Percentiles rank a stretch among this genome's conserved stretches.
phyloP scores from a whole-genome alignment of 2,888 invertebrate genomes.

The Cistogaster globosa region DNA sequence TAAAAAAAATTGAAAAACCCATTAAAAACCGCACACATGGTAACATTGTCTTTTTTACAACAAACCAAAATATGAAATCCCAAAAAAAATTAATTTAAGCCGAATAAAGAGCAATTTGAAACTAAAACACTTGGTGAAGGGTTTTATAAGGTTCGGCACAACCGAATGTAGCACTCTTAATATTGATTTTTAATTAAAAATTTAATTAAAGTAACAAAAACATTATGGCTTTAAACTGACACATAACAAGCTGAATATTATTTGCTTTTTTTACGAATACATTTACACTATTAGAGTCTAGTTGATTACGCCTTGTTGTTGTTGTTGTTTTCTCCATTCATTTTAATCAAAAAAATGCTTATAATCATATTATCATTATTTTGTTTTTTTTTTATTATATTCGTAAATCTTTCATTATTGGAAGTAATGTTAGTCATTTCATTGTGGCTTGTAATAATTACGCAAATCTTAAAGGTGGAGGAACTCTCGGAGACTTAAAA shows the following conservation, averaged over 20 bases:
- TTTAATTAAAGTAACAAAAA: neutral
- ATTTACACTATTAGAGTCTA: too few species aligned
- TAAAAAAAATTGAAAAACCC: too few species aligned
- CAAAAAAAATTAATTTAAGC: too few species aligned
- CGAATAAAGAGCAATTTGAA: too few species aligned
- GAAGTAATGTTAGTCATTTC: neutral
- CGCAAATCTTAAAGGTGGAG: slow-evolving; percentile 70
- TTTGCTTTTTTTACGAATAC: too few species aligned
- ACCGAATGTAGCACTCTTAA: too few species aligned
- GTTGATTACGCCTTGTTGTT: neutral
- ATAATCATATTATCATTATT: neutral
- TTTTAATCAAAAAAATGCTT: neutral
- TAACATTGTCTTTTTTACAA: too few species aligned
- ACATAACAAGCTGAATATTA: neutral
- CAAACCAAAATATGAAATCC: too few species aligned
- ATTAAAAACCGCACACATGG: too few species aligned
- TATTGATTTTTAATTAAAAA: neutral
- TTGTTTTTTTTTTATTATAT: neutral
- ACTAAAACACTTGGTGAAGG: too few species aligned
- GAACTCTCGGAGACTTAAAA: slow-evolving; percentile 66
- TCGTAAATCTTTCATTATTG: slow-evolving; percentile 48
- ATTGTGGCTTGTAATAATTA: slow-evolving; percentile 66
- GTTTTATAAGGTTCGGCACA: too few species aligned
- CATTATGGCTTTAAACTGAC: neutral
- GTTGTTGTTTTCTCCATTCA: neutral